A percentile compares a stretch with the other conserved stretches of the same genome.
Conservation (phyloP, 2,797 vertebrate genomes). For the Macrochelys suwanniensis region DNA sequence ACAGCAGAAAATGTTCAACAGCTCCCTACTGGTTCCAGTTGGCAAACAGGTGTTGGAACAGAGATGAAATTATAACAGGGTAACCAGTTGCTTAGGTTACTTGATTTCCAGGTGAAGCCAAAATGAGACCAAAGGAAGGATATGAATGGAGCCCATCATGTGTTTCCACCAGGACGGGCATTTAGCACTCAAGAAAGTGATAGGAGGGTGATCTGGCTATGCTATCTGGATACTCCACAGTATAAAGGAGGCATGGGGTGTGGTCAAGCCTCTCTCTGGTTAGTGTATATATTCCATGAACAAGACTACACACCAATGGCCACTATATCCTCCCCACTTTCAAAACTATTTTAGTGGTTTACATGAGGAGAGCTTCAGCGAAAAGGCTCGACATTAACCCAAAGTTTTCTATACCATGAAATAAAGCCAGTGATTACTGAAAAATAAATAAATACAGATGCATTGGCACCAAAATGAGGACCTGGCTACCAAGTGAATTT, state of each 20-base stretch:
- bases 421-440: too few species aligned
- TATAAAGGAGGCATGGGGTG: neutral
- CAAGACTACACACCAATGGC: neutral
- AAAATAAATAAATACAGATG: too few species aligned
- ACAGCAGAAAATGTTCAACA: neutral
- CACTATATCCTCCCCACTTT: neutral
- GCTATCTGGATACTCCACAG: neutral
- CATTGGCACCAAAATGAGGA: accelerated
- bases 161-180: neutral
- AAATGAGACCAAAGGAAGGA: neutral
- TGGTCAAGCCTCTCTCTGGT: neutral
- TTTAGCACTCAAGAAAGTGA: neutral
- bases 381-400: neutral
- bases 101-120: neutral
- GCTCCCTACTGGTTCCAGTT: neutral
- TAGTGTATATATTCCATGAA: neutral
- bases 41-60: neutral
- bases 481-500: neutral
- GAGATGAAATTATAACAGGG: neutral
- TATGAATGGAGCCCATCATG: neutral
- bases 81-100: neutral
- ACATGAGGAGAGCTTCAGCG: neutral
- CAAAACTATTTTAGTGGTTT: neutral
- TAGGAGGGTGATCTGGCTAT: neutral
- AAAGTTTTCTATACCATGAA: too few species aligned